Evolutionary conservation across 1,140 invertebrate genomes (phyloP).

Genomic region (Coelopa frigida): DNA sequence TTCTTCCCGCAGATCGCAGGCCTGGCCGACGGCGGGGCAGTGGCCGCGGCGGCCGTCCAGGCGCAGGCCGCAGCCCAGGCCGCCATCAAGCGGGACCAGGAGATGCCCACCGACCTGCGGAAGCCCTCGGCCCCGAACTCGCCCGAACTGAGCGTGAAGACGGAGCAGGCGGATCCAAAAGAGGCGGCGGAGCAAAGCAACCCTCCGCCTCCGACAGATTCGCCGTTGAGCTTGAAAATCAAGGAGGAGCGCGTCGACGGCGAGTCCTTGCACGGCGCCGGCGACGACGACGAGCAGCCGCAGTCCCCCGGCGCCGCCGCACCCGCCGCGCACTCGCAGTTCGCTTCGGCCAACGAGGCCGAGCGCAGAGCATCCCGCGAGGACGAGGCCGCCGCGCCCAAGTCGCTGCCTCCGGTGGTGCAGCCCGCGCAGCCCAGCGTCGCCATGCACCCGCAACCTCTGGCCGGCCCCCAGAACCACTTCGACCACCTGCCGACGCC

Average conservation of each 20-base stretch:
- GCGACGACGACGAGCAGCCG: conserved; percentile 2
- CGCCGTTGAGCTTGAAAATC: conserved; percentile 30
- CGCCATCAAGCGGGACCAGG: conserved; percentile 60
- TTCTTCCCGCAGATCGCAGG: conserved; percentile 43
- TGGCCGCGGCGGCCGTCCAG: conserved; percentile 16
- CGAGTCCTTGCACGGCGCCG: conserved; percentile 12
- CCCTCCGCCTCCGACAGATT: conserved; percentile 17
- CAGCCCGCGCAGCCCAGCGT: conserved; percentile 35
- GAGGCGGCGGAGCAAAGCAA: conserved; percentile 6
- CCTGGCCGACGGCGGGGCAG: conserved; percentile 48
- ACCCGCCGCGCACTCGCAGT: conserved; percentile 4
- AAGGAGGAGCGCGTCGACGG: conserved; percentile 33
- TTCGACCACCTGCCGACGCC: conserved; percentile 47
- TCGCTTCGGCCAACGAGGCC: not conserved
- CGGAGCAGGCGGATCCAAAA: conserved; percentile 21
- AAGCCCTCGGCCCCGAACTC: conserved; percentile 50
- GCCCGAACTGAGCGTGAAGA: conserved; percentile 20
- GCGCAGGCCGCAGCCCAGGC: conserved; percentile 54
- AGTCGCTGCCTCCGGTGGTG: conserved; percentile 27
- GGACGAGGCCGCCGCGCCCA: not conserved
- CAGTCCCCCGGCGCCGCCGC: not conserved
- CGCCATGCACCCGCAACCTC: conserved; percentile 42
- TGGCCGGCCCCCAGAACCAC: conserved; percentile 48
- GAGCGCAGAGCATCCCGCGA: not conserved
- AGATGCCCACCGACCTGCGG: conserved; percentile 70